Evolutionary conservation across 2,113 vertebrate species (phyloP).

Genomic region (Zingel zingel): DNA sequence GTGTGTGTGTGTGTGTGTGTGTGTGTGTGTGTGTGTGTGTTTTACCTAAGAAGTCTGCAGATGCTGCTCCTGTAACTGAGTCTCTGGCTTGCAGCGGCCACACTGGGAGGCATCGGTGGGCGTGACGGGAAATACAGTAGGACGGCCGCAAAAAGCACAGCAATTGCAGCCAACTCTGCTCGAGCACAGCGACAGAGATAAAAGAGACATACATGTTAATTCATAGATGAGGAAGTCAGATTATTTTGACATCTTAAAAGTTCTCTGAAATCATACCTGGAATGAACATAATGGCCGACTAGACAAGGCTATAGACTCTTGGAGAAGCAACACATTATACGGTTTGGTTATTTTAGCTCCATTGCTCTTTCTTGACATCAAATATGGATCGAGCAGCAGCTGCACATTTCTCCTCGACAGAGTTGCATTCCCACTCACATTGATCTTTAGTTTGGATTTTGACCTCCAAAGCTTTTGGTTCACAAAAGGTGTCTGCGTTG

Average conservation of each 20-base stretch:
- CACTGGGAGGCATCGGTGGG: constrained; percentile 94
- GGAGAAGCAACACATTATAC: not conserved
- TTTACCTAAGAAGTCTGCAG: constrained; percentile 92
- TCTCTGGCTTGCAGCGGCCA: constrained; percentile 95
- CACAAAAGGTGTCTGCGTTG: constrained; percentile 27
- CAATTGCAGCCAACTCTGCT: constrained; percentile 91
- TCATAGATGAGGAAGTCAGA: constrained; percentile 9
- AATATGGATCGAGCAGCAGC: not conserved
- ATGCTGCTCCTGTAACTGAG: constrained; percentile 96
- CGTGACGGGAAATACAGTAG: constrained; percentile 94
- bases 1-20: constrained; percentile 1
- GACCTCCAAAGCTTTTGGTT: constrained; percentile 35
- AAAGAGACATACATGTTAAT: constrained; percentile 24
- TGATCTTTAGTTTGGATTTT: constrained; percentile 10
- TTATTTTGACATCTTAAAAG: constrained; percentile 33
- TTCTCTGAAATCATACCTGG: not conserved
- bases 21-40: not conserved
- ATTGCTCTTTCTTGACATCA: constrained; percentile 21
- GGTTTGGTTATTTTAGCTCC: not conserved
- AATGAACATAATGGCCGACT: not conserved
- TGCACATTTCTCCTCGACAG: not conserved
- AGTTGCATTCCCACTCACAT: not conserved
- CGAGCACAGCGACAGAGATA: constrained; percentile 24
- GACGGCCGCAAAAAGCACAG: constrained; percentile 89
- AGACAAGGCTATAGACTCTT: not conserved